Evolutionary conservation across 1,140 invertebrate species (phyloP).

Genomic region (Drosophila lini): DNA sequence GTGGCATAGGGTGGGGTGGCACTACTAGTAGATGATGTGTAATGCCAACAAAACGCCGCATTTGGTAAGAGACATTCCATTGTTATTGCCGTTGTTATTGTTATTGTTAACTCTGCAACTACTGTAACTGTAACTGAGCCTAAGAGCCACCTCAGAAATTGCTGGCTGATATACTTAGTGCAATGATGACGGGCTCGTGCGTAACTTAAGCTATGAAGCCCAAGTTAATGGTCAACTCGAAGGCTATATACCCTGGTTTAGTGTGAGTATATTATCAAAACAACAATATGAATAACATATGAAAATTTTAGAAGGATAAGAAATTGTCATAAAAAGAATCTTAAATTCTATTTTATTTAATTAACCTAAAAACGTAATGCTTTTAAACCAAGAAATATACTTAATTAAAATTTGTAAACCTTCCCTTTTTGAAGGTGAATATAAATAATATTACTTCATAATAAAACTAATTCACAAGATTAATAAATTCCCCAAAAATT

Average conservation of each 20-base stretch:
- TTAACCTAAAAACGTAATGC: neutral
- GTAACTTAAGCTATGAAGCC: constrained; percentile 27
- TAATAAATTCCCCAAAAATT: neutral
- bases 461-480: too few relatives aligned
- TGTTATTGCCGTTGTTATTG: constrained; percentile 40
- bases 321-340: neutral
- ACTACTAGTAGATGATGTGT: constrained; percentile 50
- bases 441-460: neutral
- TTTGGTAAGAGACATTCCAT: constrained; percentile 74
- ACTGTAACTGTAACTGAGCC: constrained; percentile 45
- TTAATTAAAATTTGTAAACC: neutral
- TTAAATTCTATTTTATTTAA: neutral
- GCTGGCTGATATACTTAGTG: constrained; percentile 40
- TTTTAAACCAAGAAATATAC: neutral
- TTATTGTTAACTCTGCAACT: constrained; percentile 30
- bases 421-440: neutral
- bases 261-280: too few relatives aligned
- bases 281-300: too few relatives aligned
- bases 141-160: constrained; percentile 37
- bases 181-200: constrained; percentile 49
- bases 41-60: constrained; percentile 72
- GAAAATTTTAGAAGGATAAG: too few relatives aligned
- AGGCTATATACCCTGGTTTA: neutral
- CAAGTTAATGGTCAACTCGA: neutral
- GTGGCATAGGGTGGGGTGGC: constrained; percentile 33